Base-by-base conservation (phyloP, 2,797 vertebrate species). In the Dromococcyx pavoninus region DNA sequence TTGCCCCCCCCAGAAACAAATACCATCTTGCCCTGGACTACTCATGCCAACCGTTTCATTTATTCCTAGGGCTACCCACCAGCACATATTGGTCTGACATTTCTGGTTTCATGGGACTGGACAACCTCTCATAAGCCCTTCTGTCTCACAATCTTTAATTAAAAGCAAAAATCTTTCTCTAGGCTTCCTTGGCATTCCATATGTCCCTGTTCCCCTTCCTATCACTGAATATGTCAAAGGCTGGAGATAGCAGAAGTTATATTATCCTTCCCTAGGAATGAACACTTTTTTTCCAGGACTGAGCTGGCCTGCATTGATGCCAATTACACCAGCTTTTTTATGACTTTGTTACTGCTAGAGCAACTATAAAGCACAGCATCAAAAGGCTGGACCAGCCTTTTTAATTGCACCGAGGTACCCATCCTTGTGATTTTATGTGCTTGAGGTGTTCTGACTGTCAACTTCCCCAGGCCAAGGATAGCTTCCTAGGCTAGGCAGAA, bases 241-340 rank as follows among this genome's bases (percentile, higher is more conserved):
- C 61, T 88, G 83, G 64, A 90, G 67, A 90, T 0, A 87, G 71
- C 17, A 76, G 57, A 90, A 88, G 28, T 5, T 4, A 25, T 64
- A 66, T 19, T 76, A 81, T 17, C 37, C 19, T 39, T 92, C 72
- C 65, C 46, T 81, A 85, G 75, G 48, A 92, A 89, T 6, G 11
- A 85, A 73, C 4, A 7, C 9, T 69, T 86, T 85, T 85, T 89
- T 76, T 18, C 70, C n/a, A 60, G 44, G 62, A 43, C 39, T 70
- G 60, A 91, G 48, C 74, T 67, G 60, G 44, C 73, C 90, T 79
- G 43, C 60, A 72, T 0, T 70, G 67, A 57, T 74, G 84, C 83
- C 92, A 93, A 79, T 82, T 71, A 91, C 17, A 91, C 44, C 71
- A 82, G 80, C 53, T 79, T 95, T 87, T 93, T 95, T 77, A 93